phyloP scores from a whole-genome alignment of 2,113 vertebrate species.

The Eolophus roseicapilla region DNA sequence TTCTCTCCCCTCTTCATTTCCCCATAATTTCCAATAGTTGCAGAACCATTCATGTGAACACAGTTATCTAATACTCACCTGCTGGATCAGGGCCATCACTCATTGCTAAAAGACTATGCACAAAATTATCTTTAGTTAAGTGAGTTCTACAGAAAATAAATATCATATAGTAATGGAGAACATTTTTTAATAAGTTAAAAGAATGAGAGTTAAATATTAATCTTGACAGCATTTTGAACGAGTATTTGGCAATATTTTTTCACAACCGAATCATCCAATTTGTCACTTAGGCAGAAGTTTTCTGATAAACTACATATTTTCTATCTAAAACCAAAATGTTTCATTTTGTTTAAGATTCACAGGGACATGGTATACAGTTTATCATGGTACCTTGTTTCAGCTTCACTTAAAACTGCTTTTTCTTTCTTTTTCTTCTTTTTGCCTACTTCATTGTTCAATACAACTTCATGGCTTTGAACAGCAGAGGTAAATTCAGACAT shows the following conservation, averaged over 20 bases:
- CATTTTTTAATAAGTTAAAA: not conserved
- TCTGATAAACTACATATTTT: not conserved
- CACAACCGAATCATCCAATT: not conserved
- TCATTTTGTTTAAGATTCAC: not conserved
- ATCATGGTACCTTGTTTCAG: slow-evolving; percentile 79
- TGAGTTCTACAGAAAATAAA: not conserved
- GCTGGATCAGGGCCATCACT: not conserved
- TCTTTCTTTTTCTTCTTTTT: slow-evolving; percentile 89
- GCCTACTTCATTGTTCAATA: slow-evolving; percentile 76
- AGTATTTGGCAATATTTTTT: not conserved
- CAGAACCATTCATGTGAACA: not conserved
- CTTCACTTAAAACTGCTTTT: slow-evolving; percentile 49
- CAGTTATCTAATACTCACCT: not conserved
- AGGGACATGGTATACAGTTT: not conserved
- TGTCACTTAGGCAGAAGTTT: not conserved
- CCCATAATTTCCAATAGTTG: not conserved
- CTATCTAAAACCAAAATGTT: slow-evolving; percentile 5
- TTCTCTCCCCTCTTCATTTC: not conserved
- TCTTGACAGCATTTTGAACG: not conserved
- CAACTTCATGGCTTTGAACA: slow-evolving; percentile 58
- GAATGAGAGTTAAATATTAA: not conserved
- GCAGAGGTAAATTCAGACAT: slow-evolving; percentile 56
- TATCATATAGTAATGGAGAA: not conserved
- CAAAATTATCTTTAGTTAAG: not conserved
- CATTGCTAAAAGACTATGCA: not conserved